Evolutionary conservation across 2,888 invertebrate species (phyloP).

Genomic region (Eilema depressum): DNA sequence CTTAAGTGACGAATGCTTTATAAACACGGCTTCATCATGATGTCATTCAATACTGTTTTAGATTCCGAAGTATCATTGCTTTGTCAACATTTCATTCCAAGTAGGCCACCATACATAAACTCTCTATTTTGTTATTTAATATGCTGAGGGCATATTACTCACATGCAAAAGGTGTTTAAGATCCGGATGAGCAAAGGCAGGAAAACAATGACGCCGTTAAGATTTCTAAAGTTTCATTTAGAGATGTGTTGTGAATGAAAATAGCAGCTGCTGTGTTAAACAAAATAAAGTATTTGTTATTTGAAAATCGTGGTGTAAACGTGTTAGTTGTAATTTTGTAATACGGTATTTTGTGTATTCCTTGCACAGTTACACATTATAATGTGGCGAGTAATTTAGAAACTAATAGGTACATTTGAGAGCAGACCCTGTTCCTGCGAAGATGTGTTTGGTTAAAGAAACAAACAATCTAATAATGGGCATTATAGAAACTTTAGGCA

Average conservation of each 20-base stretch:
- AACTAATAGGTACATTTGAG: neutral
- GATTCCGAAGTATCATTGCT: slow-evolving; percentile 39
- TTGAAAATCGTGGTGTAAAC: slow-evolving; percentile 58
- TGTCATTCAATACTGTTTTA: slow-evolving; percentile 50
- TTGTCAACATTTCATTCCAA: slow-evolving; percentile 32
- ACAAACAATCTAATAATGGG: neutral
- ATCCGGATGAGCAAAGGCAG: slow-evolving; percentile 31
- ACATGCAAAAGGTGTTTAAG: slow-evolving; percentile 7
- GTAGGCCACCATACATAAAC: slow-evolving; percentile 29
- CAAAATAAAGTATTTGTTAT: slow-evolving; percentile 55
- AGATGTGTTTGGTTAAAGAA: neutral
- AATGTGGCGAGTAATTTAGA: neutral
- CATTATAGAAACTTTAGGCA: neutral
- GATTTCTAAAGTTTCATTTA: slow-evolving; percentile 52
- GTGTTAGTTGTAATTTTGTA: slow-evolving; percentile 45
- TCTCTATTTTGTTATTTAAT: slow-evolving; percentile 22
- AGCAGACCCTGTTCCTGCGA: neutral
- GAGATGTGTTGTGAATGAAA: slow-evolving; percentile 46
- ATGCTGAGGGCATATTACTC: slow-evolving; percentile 19
- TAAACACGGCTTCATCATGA: slow-evolving; percentile 50
- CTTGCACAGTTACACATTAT: neutral
- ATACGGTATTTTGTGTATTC: slow-evolving; percentile 39
- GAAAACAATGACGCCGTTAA: slow-evolving; percentile 36
- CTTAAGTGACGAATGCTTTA: slow-evolving; percentile 34
- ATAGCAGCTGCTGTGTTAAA: slow-evolving; percentile 37